These are phyloP conservation scores for Pyrrhosoma nymphula DNA, from an alignment of 2,888 invertebrate genomes.

Conservation along the genomic window DNA sequence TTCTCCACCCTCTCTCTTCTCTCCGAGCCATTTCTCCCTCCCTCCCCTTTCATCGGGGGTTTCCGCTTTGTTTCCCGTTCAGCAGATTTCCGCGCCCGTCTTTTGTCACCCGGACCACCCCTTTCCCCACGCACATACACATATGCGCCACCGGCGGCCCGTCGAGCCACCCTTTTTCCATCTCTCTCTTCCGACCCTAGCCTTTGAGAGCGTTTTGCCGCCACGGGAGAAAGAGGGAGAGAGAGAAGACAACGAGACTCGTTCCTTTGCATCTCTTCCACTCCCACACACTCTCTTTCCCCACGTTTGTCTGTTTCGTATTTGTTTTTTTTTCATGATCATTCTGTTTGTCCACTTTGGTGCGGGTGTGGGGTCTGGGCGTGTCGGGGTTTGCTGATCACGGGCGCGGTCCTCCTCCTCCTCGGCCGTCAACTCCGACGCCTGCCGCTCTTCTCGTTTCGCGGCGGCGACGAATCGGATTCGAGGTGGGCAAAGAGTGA, in stretches of 20 bases:
- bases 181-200: background rate
- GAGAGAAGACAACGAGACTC: background rate
- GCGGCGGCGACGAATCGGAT: background rate
- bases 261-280: background rate
- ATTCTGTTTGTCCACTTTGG: slow-evolving; percentile 26
- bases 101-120: background rate
- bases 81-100: slow-evolving; percentile 14
- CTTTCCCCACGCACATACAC: background rate
- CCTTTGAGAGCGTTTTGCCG: background rate
- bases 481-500: background rate
- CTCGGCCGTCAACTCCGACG: background rate
- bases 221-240: background rate
- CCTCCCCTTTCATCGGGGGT: background rate
- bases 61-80: slow-evolving; percentile 19
- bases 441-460: background rate
- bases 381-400: slow-evolving; percentile 10
- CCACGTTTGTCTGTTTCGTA: background rate
- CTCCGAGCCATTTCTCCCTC: background rate
- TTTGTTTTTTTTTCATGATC: background rate
- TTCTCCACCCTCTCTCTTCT: background rate
- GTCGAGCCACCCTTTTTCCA: background rate
- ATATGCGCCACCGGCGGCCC: background rate
- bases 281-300: background rate
- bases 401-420: background rate
- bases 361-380: background rate